Evolutionary conservation across 2,797 vertebrate species (phyloP), one percentile per base, ranked within the genome.

Genomic region (Sciaenops ocellatus): DNA sequence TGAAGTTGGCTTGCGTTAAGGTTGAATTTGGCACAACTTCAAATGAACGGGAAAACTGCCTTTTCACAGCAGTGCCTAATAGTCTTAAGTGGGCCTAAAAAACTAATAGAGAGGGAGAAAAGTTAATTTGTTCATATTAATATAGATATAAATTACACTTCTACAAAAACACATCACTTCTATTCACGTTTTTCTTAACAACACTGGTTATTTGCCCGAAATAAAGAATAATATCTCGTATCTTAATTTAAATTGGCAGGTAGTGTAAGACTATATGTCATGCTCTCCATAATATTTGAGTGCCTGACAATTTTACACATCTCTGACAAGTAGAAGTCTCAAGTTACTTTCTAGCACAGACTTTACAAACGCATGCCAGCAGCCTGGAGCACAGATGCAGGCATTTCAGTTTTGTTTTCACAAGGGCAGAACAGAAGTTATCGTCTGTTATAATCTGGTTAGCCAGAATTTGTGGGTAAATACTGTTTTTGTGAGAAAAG

Each of bases 361-460:
- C 47, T 73, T 85, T 50, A 62, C 9, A 46, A 75, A 79, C 46
- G 47, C 59, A 44, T 47, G 67, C 65, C 72, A 72, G 65, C 48
- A 70, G 73, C 75, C 75, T 60, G 54, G 24, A 76, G 79, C 0
- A 3, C 30, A 75, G 57, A 80, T 1, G 6, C 22, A 69, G 42
- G 38, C 61, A 72, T 66, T 76, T 80, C 26, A 59, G 11, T 57
- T 82, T 72, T 79, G 65, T 79, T 79, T 77, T 70, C 47, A 51
- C 44, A 28, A 57, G 44, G 48, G 1, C 16, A 24, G 38, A 57
- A 54, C 44, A 78, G 42, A 50, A 69, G 64, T 59, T 76, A 76
- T 73, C 54, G 48, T 63, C 47, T 41, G 48, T 63, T 73, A 61
- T 54, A 34, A 34, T 71, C 52, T 52, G 62, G 52, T 73, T 28